Evolutionary conservation across 1,140 invertebrate species (phyloP), one percentile per base, ranked within the genome.

Genomic region (Rhagoletis pomonella): DNA sequence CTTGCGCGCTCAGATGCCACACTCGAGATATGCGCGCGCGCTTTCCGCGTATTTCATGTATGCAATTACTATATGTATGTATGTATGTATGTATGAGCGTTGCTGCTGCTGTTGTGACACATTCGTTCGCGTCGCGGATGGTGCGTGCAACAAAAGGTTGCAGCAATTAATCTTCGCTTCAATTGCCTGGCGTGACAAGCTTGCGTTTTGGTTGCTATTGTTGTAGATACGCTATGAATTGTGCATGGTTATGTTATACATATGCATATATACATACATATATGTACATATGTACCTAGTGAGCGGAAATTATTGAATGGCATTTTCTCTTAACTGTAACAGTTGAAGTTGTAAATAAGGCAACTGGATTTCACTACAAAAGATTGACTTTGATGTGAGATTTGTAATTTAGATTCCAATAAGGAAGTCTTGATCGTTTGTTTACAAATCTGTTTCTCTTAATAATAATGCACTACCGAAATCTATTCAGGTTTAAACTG

Each of bases 91-190:
- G 60, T 62, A 4, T 67, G 65, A 9, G 6, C 58, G 58, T 29
- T 29, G 29, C 29, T 73, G 67, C 5, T n/a, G 42, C 42, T 73
- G 67, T 73, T 73, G 67, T n/a, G 67, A 73, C 67, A 73, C 42
- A 73, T 73, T 69, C 39, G 42, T 39, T 69, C 10, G 65, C 39
- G 1, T 69, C 10, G 65, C 39, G 50, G 50, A 55, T 67, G 64
- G 9, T 67, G 64, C 86, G 47, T 50, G 62, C 86, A 90, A 91
- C 90, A 91, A 91, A 91, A 90, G 90, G 88, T 89, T 88, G 89
- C 88, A 89, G 90, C 90, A 91, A 91, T 91, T 91, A 91, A 91
- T 91, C 90, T 91, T 91, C 90, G 90, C 67, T 73, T 73, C 67
- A 73, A 73, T 73, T 44, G 67, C 44, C 12, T 47, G 44, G 12